Conservation (phyloP, 2,113 vertebrate genomes). For the human region GRCh38 chr16:56624001-56624500, state of each 20-base stretch:
- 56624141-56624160: too few species aligned
- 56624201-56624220: not conserved
- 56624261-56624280: not conserved
- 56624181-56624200: not conserved
- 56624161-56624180: not conserved
- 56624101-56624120: not conserved
- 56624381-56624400: not conserved
- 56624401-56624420: not conserved
- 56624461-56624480: not conserved
- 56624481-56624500: too few species aligned
- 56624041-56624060: not conserved
- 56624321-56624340: not conserved
- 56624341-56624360: not conserved
- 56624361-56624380: not conserved
- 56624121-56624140: too few species aligned
- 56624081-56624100: not conserved
- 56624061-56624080: not conserved
- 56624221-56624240: not conserved
- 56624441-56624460: not conserved
- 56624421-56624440: not conserved
- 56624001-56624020: not conserved
- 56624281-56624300: not conserved
- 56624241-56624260: not conserved
- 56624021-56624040: not conserved
- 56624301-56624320: not conserved